Conservation (phyloP, 2,113 vertebrate species). For the Mus pahari region DNA sequence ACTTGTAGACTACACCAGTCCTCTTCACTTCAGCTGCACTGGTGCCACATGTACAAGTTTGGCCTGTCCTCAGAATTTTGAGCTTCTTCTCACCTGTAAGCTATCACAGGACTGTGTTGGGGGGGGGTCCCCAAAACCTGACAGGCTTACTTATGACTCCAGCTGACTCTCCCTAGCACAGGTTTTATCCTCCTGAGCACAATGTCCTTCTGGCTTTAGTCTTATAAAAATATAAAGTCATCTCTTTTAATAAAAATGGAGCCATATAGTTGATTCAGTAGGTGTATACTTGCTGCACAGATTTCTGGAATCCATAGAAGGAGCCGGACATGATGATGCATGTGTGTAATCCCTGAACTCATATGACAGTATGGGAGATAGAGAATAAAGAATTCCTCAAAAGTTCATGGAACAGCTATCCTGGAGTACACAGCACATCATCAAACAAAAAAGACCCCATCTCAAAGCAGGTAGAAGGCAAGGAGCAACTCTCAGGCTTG, state of each 20-base stretch:
- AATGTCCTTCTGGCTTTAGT: not conserved
- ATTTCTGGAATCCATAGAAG: not conserved
- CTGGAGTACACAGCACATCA: not conserved
- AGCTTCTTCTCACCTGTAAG: not conserved
- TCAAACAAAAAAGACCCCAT: not conserved
- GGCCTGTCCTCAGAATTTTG: fast-evolving
- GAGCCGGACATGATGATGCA: not conserved
- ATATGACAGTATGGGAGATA: no score
- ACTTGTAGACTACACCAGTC: not conserved
- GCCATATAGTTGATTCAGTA: not conserved
- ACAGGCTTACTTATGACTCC: not conserved
- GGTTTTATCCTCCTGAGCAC: not conserved
- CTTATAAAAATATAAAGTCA: not conserved
- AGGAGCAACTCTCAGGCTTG: not conserved
- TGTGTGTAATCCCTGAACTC: not conserved
- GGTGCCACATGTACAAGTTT: no score
- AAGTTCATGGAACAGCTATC: no score
- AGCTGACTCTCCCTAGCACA: not conserved
- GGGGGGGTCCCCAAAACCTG: not conserved
- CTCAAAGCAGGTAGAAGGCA: not conserved
- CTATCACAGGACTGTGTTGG: not conserved
- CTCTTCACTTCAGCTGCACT: not conserved
- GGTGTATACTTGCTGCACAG: not conserved
- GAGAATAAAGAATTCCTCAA: not conserved
- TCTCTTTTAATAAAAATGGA: not conserved